Percentiles rank a stretch among this genome's conserved stretches.
Conservation (phyloP, 2,113 vertebrate genomes). For the Melanerpes formicivorus region DNA sequence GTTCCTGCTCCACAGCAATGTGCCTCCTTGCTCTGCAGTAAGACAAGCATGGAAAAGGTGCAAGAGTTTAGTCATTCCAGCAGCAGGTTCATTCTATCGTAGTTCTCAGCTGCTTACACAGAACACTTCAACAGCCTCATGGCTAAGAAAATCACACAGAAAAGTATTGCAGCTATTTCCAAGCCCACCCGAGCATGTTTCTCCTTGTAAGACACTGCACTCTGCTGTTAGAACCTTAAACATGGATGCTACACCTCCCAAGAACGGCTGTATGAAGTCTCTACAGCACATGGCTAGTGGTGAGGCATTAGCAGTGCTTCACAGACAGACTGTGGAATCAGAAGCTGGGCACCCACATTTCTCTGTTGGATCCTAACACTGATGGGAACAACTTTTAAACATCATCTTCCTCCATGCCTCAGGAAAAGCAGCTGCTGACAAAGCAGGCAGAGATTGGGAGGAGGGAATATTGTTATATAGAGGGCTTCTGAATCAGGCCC, state of each 20-base stretch:
- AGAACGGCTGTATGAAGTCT: background rate
- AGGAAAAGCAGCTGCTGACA: background rate
- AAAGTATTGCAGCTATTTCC: background rate
- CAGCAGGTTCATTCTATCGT: background rate
- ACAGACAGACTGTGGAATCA: background rate
- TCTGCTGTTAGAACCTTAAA: slow-evolving; percentile 69
- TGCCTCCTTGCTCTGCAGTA: background rate
- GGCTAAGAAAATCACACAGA: background rate
- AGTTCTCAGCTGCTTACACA: background rate
- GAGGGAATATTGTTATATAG: background rate
- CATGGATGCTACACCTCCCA: background rate
- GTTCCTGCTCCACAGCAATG: slow-evolving; percentile 4
- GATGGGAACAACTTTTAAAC: background rate
- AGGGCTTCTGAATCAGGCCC: accelerated
- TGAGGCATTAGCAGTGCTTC: background rate
- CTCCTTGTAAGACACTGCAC: slow-evolving; percentile 70
- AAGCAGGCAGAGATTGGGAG: background rate
- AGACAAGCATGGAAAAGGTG: background rate
- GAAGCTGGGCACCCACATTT: background rate
- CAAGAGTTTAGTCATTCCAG: background rate
- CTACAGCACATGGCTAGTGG: background rate
- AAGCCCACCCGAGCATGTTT: background rate
- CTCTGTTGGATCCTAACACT: background rate
- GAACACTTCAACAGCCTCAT: background rate
- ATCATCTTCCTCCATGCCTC: background rate